A percentile compares a stretch with the other conserved stretches of the same genome.
These are phyloP conservation scores for Chaetorhynchus papuensis DNA, from an alignment of 2,113 vertebrate genomes.

Conservation along the genomic window DNA sequence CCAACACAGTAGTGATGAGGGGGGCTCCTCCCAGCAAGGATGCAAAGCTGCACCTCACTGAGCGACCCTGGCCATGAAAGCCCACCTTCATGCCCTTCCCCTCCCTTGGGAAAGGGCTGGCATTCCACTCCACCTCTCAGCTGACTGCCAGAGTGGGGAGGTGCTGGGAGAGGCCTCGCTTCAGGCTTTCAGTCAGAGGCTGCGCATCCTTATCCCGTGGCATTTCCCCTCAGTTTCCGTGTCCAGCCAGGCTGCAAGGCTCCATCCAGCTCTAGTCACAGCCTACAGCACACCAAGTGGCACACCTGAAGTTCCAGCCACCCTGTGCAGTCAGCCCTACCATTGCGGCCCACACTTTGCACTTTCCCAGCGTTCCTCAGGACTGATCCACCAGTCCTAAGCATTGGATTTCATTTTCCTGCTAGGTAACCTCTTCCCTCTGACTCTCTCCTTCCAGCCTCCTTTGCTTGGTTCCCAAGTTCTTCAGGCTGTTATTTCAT, in stretches of 20 bases:
- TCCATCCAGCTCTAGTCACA: not conserved
- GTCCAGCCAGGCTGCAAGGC: not conserved
- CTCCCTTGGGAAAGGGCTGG: not conserved
- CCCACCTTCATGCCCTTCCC: not conserved
- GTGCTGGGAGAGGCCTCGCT: not conserved
- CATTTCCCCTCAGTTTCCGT: not conserved
- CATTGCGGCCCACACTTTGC: not conserved
- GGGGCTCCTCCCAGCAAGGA: not conserved
- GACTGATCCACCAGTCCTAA: not conserved
- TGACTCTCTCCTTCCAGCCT: not conserved
- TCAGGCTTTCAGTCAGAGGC: not conserved
- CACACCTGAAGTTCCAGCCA: not conserved
- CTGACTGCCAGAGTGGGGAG: not conserved
- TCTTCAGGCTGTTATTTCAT: not conserved
- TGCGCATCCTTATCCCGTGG: not conserved
- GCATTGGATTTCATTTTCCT: not conserved
- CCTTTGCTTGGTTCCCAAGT: not conserved
- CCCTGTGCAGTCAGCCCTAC: not conserved
- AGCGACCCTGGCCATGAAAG: not conserved
- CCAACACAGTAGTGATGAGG: not conserved
- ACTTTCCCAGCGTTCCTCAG: not conserved
- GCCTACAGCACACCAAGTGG: not conserved
- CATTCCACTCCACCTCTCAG: not conserved
- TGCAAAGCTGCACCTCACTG: not conserved
- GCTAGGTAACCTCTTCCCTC: not conserved